A percentile compares a stretch with the other conserved stretches of the same genome.
phyloP scores from a whole-genome alignment of 2,888 invertebrate genomes.

The Drosophila putrida region DNA sequence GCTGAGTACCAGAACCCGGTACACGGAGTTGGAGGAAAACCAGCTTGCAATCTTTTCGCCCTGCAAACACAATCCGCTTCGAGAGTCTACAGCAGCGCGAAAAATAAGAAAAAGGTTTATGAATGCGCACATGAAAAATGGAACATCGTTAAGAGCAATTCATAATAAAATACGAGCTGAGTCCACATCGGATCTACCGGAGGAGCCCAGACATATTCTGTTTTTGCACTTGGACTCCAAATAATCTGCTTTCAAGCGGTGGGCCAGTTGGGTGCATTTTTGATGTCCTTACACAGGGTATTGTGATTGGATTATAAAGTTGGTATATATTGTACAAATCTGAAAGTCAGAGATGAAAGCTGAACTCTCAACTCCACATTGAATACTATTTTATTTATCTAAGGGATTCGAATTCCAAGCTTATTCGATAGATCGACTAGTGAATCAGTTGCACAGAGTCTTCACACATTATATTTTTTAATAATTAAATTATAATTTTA shows the following conservation, averaged over 20 bases:
- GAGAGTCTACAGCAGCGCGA: slow-evolving; percentile 45
- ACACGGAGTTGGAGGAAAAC: slow-evolving; percentile 4
- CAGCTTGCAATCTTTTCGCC: slow-evolving; percentile 48
- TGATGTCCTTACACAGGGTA: background rate
- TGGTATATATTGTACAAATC: background rate
- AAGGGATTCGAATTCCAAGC: too few species aligned
- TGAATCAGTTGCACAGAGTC: too few species aligned
- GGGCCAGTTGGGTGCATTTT: slow-evolving; percentile 23
- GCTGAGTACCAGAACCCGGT: background rate
- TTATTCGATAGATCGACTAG: too few species aligned
- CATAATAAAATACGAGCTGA: slow-evolving; percentile 83
- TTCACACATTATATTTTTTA: too few species aligned
- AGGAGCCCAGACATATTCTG: slow-evolving; percentile 16
- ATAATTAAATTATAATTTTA: too few species aligned
- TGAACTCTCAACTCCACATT: too few species aligned
- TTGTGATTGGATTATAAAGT: background rate
- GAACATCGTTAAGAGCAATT: slow-evolving; percentile 85
- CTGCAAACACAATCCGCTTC: slow-evolving; percentile 64
- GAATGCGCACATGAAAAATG: slow-evolving; percentile 85
- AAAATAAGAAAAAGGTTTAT: slow-evolving; percentile 80
- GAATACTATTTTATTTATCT: too few species aligned
- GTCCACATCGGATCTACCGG: slow-evolving; percentile 16
- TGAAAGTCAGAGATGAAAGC: too few species aligned
- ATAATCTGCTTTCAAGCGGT: slow-evolving; percentile 67
- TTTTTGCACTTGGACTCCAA: slow-evolving; percentile 49